Percentiles rank a stretch among this genome's conserved stretches.
Conservation (phyloP, 2,888 invertebrate species). For the Rugalucina vietnamica region DNA sequence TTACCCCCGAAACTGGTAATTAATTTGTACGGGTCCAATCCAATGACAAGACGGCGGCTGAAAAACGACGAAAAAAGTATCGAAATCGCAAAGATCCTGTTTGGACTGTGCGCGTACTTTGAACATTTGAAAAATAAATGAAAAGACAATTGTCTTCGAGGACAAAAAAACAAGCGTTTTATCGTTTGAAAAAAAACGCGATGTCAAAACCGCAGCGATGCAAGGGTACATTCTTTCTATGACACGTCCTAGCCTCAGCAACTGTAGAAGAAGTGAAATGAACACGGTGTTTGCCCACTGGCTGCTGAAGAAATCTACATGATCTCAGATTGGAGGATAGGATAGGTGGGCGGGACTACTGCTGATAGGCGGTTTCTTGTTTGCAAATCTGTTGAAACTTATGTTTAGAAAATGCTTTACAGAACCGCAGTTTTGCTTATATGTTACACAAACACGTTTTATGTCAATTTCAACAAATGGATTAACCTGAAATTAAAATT, state of each 20-base stretch:
- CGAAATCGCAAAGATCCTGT: too few species aligned
- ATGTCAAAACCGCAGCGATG: too few species aligned
- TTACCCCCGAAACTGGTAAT: constrained; percentile 63
- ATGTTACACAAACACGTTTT: constrained; percentile 47
- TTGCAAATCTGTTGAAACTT: constrained; percentile 45
- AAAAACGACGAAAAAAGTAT: too few species aligned
- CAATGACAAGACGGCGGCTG: too few species aligned
- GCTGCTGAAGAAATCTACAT: constrained; percentile 6
- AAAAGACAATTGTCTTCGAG: too few species aligned
- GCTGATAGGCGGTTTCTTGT: constrained; percentile 55
- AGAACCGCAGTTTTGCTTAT: constrained; percentile 29
- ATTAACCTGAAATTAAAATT: constrained; percentile 5
- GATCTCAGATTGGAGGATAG: constrained; percentile 49
- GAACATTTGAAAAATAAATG: too few species aligned
- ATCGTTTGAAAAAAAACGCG: too few species aligned
- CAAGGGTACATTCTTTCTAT: too few species aligned
- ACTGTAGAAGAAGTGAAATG: constrained; percentile 18
- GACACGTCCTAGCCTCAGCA: too few species aligned
- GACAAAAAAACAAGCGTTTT: too few species aligned
- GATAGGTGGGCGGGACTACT: constrained; percentile 56
- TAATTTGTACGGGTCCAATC: constrained; percentile 72
- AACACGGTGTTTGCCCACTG: constrained; percentile 55
- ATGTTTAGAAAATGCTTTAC: constrained; percentile 9
- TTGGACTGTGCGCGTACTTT: too few species aligned
- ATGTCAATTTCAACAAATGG: constrained; percentile 9